These are phyloP conservation scores for Chrysoperla carnea DNA, from an alignment of 1,140 invertebrate species.

Conservation along the genomic window DNA sequence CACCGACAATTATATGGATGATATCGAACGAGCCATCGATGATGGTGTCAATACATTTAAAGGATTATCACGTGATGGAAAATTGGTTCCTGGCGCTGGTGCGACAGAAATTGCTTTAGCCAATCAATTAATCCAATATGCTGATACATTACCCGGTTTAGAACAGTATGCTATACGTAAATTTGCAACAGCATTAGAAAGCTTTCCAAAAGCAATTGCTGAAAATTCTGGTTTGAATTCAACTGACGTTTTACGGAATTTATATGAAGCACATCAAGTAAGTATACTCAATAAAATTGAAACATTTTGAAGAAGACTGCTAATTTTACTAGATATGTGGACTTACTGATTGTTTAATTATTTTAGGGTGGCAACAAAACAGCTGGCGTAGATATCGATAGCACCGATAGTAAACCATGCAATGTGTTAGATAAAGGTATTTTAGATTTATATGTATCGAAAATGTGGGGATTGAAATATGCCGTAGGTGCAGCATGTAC, in stretches of 20 bases:
- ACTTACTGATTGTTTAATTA: slow-evolving; percentile 1
- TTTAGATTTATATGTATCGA: slow-evolving; percentile 72
- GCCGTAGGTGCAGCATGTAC: slow-evolving; percentile 84
- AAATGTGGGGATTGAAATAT: slow-evolving; percentile 91
- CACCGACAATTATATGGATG: slow-evolving; percentile 98
- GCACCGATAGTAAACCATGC: slow-evolving; percentile 41
- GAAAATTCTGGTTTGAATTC: slow-evolving; percentile 87
- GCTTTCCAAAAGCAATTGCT: slow-evolving; percentile 79
- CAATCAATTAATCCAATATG: slow-evolving; percentile 64
- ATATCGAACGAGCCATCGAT: slow-evolving; percentile 94
- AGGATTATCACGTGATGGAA: slow-evolving; percentile 37
- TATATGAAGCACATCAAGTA: slow-evolving; percentile 79
- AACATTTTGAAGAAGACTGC: neutral
- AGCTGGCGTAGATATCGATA: slow-evolving; percentile 79
- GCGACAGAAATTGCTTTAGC: slow-evolving; percentile 91
- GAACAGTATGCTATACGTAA: slow-evolving; percentile 95
- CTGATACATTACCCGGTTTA: slow-evolving; percentile 80
- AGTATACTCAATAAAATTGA: neutral
- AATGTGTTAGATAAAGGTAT: slow-evolving; percentile 62
- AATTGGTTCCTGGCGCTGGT: slow-evolving; percentile 84
- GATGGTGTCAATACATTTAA: slow-evolving; percentile 99
- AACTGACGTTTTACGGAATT: slow-evolving; percentile 73
- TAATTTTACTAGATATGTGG: neutral
- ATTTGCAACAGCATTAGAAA: slow-evolving; percentile 82
- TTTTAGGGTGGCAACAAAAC: slow-evolving; percentile 58